Percentiles rank a stretch among this genome's conserved stretches.
Conservation (phyloP, 2,888 invertebrate genomes). For the Athalia cordata region DNA sequence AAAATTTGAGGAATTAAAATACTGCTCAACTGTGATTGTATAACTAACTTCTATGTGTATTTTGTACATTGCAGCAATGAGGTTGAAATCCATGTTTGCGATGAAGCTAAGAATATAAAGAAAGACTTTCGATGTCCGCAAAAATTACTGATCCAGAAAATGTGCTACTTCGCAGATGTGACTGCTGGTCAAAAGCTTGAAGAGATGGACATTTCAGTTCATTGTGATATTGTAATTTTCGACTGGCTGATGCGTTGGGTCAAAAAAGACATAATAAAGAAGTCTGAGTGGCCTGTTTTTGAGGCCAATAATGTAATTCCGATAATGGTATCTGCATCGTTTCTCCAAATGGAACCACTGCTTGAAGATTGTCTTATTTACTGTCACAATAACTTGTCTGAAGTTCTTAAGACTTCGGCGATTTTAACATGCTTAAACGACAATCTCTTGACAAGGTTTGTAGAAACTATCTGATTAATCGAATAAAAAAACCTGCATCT, state of each 20-base stretch:
- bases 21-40: neutral
- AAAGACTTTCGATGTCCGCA: conserved; percentile 94
- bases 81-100: conserved; percentile 95
- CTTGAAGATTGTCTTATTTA: conserved; percentile 90
- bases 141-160: conserved; percentile 89
- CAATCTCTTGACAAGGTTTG: conserved; percentile 72
- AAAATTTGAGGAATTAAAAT: neutral
- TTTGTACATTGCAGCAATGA: conserved; percentile 77
- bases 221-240: conserved; percentile 96
- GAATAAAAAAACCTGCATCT: too few relatives aligned
- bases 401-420: conserved; percentile 89
- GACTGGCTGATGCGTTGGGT: conserved; percentile 98
- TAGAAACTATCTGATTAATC: neutral
- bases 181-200: conserved; percentile 87
- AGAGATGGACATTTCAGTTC: conserved; percentile 97
- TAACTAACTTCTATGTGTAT: conserved; percentile 57
- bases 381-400: conserved; percentile 90
- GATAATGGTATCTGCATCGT: conserved; percentile 94
- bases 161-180: conserved; percentile 96
- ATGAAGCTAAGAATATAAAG: conserved; percentile 92
- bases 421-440: conserved; percentile 93
- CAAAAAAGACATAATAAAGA: conserved; percentile 82
- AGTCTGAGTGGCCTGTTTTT: conserved; percentile 81
- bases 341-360: conserved; percentile 94
- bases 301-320: conserved; percentile 93